Base-by-base conservation (phyloP, 64 coral and sea anemone species). In the Astreopora myriophthalma region DNA sequence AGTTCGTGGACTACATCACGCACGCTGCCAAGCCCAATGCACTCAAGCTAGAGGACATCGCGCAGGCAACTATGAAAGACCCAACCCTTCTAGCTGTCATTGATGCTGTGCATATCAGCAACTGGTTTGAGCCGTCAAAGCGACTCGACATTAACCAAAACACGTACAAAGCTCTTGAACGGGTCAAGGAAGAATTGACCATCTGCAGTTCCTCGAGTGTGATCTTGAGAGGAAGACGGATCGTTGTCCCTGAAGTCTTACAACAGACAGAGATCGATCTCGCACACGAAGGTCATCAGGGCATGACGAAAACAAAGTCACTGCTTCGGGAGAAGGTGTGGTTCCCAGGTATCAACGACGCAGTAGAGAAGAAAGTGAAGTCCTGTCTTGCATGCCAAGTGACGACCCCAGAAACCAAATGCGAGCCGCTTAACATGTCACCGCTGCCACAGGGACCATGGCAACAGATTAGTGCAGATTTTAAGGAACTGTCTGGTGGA, bases 401-500 rank as follows among this genome's bases (percentile, higher is more conserved):
- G 36, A 58, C 87, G 6, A 89, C 87, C 22, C 2, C 87, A 17
- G 78, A 95, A 42, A 95, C 39, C 7, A 84, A 77, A 22, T 69
- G 93, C 34, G 60, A 94, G 52, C 79, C 87, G 0, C 87, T 95
- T 6, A 22, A 68, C 3, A 90, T 95, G 87, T 79, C 87, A 20
- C 57, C 70, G 34, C 77, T 95, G 34, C 93, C 79, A 27, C 39
- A 74, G 22, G 32, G 28, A 12, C 87, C 93, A 19, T 95, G 87
- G 87, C 34, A 74, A 79, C 70, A 95, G 40, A 25, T 95, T 17
- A 94, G 93, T 34, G 78, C 70, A 3, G 93, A 94, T 37, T 90
- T 94, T 20, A 85, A 75, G 16, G 48, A 94, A 51, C 67, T 94
- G 55, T 69, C 77, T 0, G 37, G 20, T 11, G 78, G 76, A 71